Evolutionary conservation across 2,888 invertebrate species (phyloP), one percentile per base, ranked within the genome.

Genomic region (Peribatodes rhomboidaria): DNA sequence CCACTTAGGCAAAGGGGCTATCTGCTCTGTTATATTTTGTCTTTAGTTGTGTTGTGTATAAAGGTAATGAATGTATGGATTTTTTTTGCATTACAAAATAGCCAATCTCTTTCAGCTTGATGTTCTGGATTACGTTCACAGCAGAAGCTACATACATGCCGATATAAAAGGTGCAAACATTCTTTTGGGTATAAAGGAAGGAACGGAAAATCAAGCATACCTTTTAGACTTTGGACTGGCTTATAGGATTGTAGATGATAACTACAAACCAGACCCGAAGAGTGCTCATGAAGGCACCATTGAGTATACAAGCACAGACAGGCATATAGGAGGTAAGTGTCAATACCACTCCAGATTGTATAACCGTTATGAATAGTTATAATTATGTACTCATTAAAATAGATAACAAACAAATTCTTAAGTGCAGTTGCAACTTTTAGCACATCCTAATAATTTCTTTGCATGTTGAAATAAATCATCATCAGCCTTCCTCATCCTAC

Each of bases 141-240:
- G 94, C 57, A 95, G 96, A 73, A 97, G 97, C 2, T 99, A 99
- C 82, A 96, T 98, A 0, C 99, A 99, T 87, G 98, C 97, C 0
- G 99, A 99, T 85, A 95, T 99, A 7, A 99, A 99, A 88, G 99
- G 98, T 0, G 97, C 97, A 10, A 99, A 99, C 88, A 96, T 99
- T 69, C 91, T 99, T 20, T 85, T 98, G 44, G 98, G 98, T 0
- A 84, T 94, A 41, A 94, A 94, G 61, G 95, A 95, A 68, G 94
- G 94, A 33, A 94, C 95, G 0, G 94, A 94, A 72, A 94, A 96
- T 72, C 96, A 97, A 79, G 95, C 97, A 0, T 98, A 96, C 87
- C 93, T 99, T 9, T 97, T 99, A 0, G 99, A 99, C 93, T 99
- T 97, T 89, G 99, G 99, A 0, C 92, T 99, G 39, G 98, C 98